phyloP scores from a whole-genome alignment of 2,113 vertebrate species.

The Polypterus senegalus region DNA sequence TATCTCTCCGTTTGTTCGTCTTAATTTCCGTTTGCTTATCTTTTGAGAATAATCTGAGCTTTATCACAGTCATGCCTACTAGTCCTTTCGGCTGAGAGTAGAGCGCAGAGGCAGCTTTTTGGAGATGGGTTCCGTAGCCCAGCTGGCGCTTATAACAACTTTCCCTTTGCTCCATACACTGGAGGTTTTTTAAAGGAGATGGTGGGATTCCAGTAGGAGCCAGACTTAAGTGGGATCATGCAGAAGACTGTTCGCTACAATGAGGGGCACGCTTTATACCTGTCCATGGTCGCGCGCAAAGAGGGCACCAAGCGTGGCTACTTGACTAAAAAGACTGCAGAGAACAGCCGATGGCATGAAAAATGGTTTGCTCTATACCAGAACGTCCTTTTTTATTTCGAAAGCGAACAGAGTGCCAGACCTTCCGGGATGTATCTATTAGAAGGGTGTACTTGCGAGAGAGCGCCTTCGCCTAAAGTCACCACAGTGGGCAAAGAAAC shows the following conservation, averaged over 20 bases:
- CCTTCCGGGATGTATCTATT: slow-evolving; percentile 90
- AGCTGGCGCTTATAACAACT: too few species aligned
- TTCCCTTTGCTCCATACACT: not conserved
- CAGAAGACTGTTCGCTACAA: slow-evolving; percentile 94
- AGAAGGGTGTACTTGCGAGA: slow-evolving; percentile 90
- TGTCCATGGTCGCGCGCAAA: slow-evolving; percentile 79
- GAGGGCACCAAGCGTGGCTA: slow-evolving; percentile 84
- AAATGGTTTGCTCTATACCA: slow-evolving; percentile 94
- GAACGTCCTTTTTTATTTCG: slow-evolving; percentile 93
- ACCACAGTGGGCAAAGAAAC: slow-evolving; percentile 63
- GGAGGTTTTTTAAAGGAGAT: slow-evolving; percentile 4
- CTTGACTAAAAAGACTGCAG: slow-evolving; percentile 83
- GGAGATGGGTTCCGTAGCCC: not conserved
- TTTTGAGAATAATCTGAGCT: too few species aligned
- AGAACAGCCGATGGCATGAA: slow-evolving; percentile 92
- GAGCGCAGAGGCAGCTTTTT: too few species aligned
- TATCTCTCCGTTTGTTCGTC: too few species aligned
- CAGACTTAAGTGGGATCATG: slow-evolving; percentile 48
- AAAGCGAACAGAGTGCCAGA: slow-evolving; percentile 81
- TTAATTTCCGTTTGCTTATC: too few species aligned
- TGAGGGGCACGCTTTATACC: slow-evolving; percentile 85
- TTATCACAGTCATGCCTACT: too few species aligned
- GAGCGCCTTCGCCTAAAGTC: slow-evolving; percentile 67
- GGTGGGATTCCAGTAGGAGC: slow-evolving; percentile 26
- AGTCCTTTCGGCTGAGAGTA: too few species aligned